These are phyloP conservation scores for Antheraea yamamai DNA, from an alignment of 2,888 invertebrate species.

Conservation along the genomic window DNA sequence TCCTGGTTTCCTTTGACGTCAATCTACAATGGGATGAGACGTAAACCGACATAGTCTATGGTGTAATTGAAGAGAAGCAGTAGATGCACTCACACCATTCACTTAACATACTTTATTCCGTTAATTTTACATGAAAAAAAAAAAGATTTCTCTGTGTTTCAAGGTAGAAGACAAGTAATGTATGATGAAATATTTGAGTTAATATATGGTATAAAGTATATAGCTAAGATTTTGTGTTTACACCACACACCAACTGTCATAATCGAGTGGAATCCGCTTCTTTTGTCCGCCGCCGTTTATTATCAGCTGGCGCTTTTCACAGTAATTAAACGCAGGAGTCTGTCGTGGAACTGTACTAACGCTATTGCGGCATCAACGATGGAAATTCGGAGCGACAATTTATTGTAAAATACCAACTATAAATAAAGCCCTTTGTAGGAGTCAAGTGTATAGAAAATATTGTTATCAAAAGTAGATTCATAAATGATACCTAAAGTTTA, in stretches of 20 bases:
- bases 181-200: neutral
- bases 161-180: neutral
- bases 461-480: too few species aligned
- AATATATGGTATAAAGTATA: neutral
- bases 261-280: constrained; percentile 49
- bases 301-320: constrained; percentile 55
- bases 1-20: constrained; percentile 40
- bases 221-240: constrained; percentile 8
- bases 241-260: constrained; percentile 33
- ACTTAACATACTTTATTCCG: neutral
- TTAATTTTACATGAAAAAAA: neutral
- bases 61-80: neutral
- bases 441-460: neutral
- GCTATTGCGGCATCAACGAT: neutral
- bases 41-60: constrained; percentile 28
- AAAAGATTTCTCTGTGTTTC: neutral
- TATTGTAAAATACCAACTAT: neutral
- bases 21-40: constrained; percentile 46
- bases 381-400: neutral
- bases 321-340: constrained; percentile 59
- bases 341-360: neutral
- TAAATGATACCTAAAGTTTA: too few species aligned
- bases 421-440: neutral
- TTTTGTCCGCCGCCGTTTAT: constrained; percentile 60
- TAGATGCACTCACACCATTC: neutral